Base-by-base conservation (phyloP, 2,888 invertebrate genomes). In the Yponomeuta sedellus region DNA sequence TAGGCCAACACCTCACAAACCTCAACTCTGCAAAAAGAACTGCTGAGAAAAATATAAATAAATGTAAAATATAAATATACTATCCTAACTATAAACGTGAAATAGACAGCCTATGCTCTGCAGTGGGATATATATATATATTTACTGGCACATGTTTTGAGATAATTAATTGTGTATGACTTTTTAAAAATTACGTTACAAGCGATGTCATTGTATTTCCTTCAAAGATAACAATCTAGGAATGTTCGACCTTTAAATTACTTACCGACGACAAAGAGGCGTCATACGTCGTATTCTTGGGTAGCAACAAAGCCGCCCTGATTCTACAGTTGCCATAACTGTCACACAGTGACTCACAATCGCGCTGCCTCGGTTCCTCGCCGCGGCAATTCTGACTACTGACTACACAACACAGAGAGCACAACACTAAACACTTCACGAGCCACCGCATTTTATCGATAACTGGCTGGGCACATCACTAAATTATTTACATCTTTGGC, bases 271-370 rank as follows among this genome's bases (percentile, higher is more conserved):
- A 83, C 77, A 92, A 80, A 67, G 92, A 93, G 20, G 92, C 93
- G 69, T 92, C 88, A 64, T 89, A 92, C 0, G 80, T 79, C 28
- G 89, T 84, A 73, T 93, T 93, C 66, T 91, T 90, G 0, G 96
- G 95, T 67, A 96, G 79, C 69, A 96, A 82, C 22, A 96, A 85
- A 1, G 94, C 94, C 0, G 94, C 93, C 65, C 94, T 89, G 59
- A 96, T 89, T 61, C 92, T 92, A 76, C 96, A 96, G 6, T 77
- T 79, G 6, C 88, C 91, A 57, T 83, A 75, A 1, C 73, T 76
- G 69, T 86, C 86, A 71, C 93, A 93, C 56, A 93, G 72, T 61
- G 83, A 79, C 71, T 92, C 92, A 73, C 93, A 93, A 1, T 78
- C 76, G 22, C 88, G 77, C 68, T 76, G 71, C 61, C 79, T 76